A percentile compares a stretch with the other conserved stretches of the same genome.
Evolutionary conservation across 2,113 vertebrate species (phyloP).

Genomic region (Sapajus apella): DNA sequence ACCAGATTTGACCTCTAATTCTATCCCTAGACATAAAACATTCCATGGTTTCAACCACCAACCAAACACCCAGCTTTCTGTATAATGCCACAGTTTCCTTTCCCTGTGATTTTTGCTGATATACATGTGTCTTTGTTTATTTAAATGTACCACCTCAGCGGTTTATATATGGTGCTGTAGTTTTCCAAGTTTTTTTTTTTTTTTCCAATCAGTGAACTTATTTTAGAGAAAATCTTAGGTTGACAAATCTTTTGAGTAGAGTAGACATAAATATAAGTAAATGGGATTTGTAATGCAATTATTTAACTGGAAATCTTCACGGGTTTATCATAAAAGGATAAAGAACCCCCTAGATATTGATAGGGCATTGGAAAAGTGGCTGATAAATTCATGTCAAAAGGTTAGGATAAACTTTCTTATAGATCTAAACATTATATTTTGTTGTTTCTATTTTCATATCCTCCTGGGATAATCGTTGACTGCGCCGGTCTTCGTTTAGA

Average conservation of each 20-base stretch:
- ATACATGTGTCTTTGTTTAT: neutral
- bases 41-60: neutral
- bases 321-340: neutral
- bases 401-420: neutral
- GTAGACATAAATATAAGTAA: neutral
- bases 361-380: neutral
- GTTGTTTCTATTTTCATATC: neutral
- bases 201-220: neutral
- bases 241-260: neutral
- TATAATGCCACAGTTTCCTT: neutral
- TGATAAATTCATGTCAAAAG: neutral
- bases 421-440: neutral
- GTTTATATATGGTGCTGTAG: neutral
- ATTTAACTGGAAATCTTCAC: neutral
- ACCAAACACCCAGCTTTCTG: neutral
- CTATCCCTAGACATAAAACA: neutral
- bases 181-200: neutral
- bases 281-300: neutral
- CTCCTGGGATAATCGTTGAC: neutral
- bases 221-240: neutral
- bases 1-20: neutral
- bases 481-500: neutral
- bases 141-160: neutral
- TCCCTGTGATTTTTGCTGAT: slow-evolving; percentile 15
- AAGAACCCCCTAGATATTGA: neutral